A percentile compares a stretch with the other conserved stretches of the same genome.
phyloP scores from a whole-genome alignment of 2,888 invertebrate species.

The Torymus texanus region DNA sequence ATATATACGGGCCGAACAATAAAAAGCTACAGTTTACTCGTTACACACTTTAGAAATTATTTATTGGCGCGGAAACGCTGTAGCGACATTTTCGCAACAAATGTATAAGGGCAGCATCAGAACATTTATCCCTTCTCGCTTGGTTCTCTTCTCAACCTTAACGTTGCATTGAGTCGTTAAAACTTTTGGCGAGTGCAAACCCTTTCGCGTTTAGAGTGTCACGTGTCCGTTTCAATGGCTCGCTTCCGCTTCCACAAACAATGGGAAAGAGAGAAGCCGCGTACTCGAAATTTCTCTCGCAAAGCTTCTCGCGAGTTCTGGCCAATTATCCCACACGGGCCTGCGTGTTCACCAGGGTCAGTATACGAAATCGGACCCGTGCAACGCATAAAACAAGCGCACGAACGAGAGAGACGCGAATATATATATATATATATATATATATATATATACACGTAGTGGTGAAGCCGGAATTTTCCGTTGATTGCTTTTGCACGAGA shows the following conservation, averaged over 20 bases:
- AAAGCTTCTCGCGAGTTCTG: neutral
- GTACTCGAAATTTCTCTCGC: neutral
- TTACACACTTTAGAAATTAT: constrained; percentile 32
- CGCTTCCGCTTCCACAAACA: constrained; percentile 23
- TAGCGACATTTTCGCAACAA: no score
- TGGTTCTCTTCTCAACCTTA: no score
- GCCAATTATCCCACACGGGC: constrained; percentile 24
- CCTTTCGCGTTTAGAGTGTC: neutral
- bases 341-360: neutral
- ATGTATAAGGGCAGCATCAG: no score
- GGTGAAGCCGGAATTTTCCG: constrained; percentile 32
- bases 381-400: constrained; percentile 18
- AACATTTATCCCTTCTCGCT: no score
- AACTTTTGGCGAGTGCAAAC: constrained; percentile 15
- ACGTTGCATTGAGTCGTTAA: constrained; percentile 18
- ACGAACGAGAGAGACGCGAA: neutral
- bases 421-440: no score
- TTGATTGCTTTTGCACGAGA: constrained; percentile 35
- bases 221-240: constrained; percentile 9
- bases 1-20: no score
- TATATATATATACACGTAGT: no score
- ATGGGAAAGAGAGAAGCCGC: neutral
- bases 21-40: neutral
- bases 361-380: constrained; percentile 17
- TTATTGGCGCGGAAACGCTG: constrained; percentile 12